Conservation (phyloP, 1,140 invertebrate genomes). For the Panagrolaimus sp. region DNA sequence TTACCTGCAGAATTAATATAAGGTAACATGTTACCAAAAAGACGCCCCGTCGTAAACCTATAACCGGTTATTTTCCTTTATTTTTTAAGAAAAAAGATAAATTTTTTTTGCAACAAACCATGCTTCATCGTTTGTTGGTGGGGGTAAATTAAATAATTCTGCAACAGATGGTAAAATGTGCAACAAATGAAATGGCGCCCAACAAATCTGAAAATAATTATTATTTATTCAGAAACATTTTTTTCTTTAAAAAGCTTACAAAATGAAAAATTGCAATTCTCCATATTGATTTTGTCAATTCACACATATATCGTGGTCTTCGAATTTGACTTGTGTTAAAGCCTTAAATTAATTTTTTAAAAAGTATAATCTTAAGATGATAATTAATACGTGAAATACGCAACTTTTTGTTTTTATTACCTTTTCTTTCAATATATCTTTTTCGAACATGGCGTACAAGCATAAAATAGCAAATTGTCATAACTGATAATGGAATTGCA, state of each 20-base stretch:
- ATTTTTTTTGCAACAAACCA: neutral
- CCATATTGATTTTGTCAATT: slow-evolving; percentile 26
- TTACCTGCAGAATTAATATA: slow-evolving; percentile 34
- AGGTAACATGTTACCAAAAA: slow-evolving; percentile 31
- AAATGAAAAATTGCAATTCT: slow-evolving; percentile 32
- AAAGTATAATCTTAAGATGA: no score
- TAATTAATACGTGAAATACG: slow-evolving; percentile 1
- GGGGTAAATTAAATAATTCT: slow-evolving; percentile 15
- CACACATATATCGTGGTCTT: slow-evolving; percentile 29
- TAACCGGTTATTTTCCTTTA: neutral
- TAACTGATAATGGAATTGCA: slow-evolving; percentile 21
- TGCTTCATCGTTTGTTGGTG: neutral
- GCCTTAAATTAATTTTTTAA: neutral
- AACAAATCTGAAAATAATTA: no score
- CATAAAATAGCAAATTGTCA: slow-evolving; percentile 29
- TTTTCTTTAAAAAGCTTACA: no score
- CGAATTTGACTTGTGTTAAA: slow-evolving; percentile 4
- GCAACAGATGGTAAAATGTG: slow-evolving; percentile 15
- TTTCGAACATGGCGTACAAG: slow-evolving; percentile 28
- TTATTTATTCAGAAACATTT: no score
- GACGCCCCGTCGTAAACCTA: slow-evolving; percentile 20
- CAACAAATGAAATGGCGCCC: slow-evolving; percentile 33
- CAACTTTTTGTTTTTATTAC: neutral
- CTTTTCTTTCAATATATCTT: slow-evolving; percentile 29
- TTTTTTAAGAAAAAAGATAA: neutral